Conservation (phyloP, 2,113 vertebrate genomes). For the Camarhynchus parvulus region DNA sequence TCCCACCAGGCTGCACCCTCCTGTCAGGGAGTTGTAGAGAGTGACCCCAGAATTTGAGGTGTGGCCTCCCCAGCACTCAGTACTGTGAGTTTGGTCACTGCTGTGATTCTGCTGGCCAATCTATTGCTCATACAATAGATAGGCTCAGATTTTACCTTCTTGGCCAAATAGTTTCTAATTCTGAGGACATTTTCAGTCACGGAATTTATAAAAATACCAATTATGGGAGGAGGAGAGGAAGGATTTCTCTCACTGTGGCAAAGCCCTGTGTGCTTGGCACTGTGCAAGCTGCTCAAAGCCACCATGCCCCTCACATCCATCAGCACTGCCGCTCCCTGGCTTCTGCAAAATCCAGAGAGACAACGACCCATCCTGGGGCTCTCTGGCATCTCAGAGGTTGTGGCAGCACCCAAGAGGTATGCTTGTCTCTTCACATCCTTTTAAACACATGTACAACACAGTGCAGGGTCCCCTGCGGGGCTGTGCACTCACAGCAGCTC, state of each 20-base stretch:
- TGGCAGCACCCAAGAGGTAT: background rate
- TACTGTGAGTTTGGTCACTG: background rate
- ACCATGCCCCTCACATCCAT: accelerated
- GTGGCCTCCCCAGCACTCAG: background rate
- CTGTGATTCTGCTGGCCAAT: background rate
- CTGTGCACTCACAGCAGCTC: background rate
- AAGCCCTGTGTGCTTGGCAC: background rate
- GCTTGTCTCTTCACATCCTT: background rate
- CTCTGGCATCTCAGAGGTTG: background rate
- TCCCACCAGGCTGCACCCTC: background rate
- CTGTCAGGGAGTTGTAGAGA: background rate
- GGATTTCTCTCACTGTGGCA: background rate
- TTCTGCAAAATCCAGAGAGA: background rate
- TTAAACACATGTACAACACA: accelerated
- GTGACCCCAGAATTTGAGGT: background rate
- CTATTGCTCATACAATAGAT: background rate
- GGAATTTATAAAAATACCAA: background rate
- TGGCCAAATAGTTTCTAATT: background rate
- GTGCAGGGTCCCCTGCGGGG: accelerated
- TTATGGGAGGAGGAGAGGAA: background rate
- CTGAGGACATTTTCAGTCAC: background rate
- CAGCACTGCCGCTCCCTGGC: accelerated
- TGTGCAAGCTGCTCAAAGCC: background rate
- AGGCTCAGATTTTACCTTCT: background rate
- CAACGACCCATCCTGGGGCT: background rate